phyloP scores from a whole-genome alignment of 2,113 vertebrate genomes.

The Mormyrus lacerda region DNA sequence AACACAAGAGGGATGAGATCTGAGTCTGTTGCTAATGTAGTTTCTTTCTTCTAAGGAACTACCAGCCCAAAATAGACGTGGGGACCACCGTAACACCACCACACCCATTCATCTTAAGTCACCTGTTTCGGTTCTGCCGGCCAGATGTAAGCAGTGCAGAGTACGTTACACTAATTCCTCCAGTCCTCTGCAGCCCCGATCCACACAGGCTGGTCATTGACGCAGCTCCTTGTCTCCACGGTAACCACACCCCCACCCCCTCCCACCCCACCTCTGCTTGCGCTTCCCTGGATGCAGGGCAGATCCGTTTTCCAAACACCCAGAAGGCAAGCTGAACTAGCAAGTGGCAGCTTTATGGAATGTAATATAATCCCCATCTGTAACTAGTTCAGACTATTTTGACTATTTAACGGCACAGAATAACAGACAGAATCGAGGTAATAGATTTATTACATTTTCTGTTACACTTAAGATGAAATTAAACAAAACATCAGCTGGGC shows the following conservation, averaged over 20 bases:
- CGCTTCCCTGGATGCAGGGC: not conserved
- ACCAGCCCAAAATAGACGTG: not conserved
- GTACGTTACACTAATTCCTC: not conserved
- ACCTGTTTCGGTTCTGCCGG: not conserved
- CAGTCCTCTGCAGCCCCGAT: not conserved
- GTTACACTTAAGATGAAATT: not conserved
- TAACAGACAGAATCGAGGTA: not conserved
- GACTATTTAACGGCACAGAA: not conserved
- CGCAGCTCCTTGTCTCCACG: not conserved
- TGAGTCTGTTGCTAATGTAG: not conserved
- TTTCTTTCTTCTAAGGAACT: not conserved
- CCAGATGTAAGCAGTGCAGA: not conserved
- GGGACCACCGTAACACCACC: not conserved
- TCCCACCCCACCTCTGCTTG: not conserved
- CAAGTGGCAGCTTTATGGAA: not conserved
- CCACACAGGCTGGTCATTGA: not conserved
- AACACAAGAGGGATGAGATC: not conserved
- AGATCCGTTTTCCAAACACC: not conserved
- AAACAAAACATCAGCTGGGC: not conserved
- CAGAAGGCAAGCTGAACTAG: not conserved
- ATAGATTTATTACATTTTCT: constrained; percentile 10
- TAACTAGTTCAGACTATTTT: not conserved
- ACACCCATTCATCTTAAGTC: not conserved
- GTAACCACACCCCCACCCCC: not conserved
- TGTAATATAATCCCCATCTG: not conserved